phyloP scores from a whole-genome alignment of 2,888 invertebrate species.

The Drosophila mercatorum region DNA sequence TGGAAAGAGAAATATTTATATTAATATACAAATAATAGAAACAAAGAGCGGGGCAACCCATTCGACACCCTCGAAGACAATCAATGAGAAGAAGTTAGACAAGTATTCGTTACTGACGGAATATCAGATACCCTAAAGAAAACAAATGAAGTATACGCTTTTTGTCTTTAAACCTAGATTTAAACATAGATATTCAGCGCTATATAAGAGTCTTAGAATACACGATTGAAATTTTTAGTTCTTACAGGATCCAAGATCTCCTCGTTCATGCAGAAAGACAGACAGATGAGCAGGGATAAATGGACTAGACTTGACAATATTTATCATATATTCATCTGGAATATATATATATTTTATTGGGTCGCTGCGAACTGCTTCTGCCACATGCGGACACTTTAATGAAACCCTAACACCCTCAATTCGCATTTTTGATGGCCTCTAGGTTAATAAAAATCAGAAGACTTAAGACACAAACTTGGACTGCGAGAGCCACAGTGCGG shows the following conservation, averaged over 20 bases:
- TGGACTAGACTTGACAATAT: not conserved
- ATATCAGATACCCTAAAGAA: not conserved
- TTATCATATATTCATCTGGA: too few relatives aligned
- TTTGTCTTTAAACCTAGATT: too few relatives aligned
- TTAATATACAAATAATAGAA: not conserved
- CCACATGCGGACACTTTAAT: not conserved
- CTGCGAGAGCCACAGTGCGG: not conserved
- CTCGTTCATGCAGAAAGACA: not conserved
- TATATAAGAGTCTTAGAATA: not conserved
- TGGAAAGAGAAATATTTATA: constrained; percentile 14
- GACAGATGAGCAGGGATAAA: not conserved
- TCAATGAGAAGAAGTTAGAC: not conserved
- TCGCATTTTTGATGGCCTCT: not conserved
- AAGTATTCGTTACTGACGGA: not conserved
- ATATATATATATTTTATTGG: not conserved
- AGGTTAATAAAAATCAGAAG: constrained; percentile 39
- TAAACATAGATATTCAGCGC: too few relatives aligned
- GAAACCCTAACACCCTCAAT: not conserved
- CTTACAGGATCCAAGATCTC: not conserved
- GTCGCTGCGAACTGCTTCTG: not conserved
- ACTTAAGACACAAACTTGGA: constrained; percentile 64
- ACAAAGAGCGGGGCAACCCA: not conserved
- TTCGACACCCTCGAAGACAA: not conserved
- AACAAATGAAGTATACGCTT: too few relatives aligned
- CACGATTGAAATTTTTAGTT: not conserved